phyloP scores from a whole-genome alignment of 2,797 vertebrate species.

The Acipenser oxyrinchus region DNA sequence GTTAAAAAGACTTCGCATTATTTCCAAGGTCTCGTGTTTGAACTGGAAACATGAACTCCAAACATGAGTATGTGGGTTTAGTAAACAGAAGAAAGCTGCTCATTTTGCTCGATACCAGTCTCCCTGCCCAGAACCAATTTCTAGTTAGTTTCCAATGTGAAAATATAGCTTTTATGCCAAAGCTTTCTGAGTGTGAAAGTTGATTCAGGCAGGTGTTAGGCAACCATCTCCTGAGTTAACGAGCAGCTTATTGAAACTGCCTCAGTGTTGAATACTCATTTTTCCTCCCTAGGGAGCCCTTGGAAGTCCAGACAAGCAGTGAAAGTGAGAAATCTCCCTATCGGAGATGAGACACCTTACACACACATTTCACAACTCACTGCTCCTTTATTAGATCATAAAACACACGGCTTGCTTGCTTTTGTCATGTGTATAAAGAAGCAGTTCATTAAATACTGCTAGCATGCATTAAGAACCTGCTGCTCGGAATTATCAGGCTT shows the following conservation, averaged over 20 bases:
- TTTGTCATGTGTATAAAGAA: conserved; percentile 63
- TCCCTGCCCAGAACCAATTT: no score
- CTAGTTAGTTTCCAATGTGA: no score
- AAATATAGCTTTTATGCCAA: no score
- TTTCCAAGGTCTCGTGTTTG: no score
- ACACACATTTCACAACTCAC: conserved; percentile 62
- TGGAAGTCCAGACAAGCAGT: conserved; percentile 44
- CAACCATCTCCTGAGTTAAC: neutral
- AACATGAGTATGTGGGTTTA: no score
- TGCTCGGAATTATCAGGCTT: no score
- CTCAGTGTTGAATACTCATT: conserved; percentile 27
- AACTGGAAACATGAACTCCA: no score
- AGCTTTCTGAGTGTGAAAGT: neutral
- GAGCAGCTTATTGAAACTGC: neutral
- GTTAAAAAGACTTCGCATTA: no score
- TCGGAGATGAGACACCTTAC: conserved; percentile 49
- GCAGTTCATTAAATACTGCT: conserved; percentile 58
- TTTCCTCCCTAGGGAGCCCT: conserved; percentile 67
- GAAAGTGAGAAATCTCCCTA: conserved; percentile 56
- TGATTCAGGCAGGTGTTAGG: neutral
- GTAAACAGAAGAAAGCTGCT: no score
- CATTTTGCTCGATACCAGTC: no score
- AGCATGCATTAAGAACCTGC: conserved; percentile 32
- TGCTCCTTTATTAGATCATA: conserved; percentile 67
- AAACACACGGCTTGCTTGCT: conserved; percentile 61